Conservation (phyloP, 2,113 vertebrate species). For the Malurus alboscapulatus region DNA sequence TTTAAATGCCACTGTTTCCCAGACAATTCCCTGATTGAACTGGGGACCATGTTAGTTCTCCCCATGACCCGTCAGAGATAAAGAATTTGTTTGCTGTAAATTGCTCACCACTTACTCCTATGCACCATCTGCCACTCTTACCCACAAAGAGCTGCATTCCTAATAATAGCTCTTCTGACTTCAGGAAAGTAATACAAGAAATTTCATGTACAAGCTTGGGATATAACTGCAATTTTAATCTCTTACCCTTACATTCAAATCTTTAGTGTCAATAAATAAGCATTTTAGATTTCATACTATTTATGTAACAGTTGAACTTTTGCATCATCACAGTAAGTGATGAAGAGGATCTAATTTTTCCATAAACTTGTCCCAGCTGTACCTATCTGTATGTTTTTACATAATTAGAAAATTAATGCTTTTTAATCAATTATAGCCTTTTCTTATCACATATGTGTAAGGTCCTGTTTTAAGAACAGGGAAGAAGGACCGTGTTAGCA, state of each 20-base stretch:
- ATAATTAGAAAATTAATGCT: neutral
- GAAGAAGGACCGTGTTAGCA: neutral
- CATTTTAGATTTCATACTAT: neutral
- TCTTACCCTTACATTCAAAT: neutral
- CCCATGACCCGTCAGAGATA: constrained; percentile 89
- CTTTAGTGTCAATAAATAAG: neutral
- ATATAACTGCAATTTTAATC: neutral
- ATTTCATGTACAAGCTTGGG: neutral
- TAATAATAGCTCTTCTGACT: constrained; percentile 77
- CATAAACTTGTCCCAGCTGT: neutral
- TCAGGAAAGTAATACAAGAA: constrained; percentile 56
- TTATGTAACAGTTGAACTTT: neutral
- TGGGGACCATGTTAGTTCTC: constrained; percentile 76
- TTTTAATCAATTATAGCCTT: neutral
- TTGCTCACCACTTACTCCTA: constrained; percentile 79
- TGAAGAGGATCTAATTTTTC: neutral
- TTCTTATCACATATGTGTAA: neutral
- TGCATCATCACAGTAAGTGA: neutral
- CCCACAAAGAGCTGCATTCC: constrained; percentile 64
- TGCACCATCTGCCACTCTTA: constrained; percentile 86
- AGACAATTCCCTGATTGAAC: constrained; percentile 72
- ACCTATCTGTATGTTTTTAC: neutral
- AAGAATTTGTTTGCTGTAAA: constrained; percentile 96
- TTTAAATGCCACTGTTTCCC: constrained; percentile 64
- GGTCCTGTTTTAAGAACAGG: neutral